Base-by-base conservation (phyloP, 1,140 invertebrate genomes). In the Dendroctonus ponderosae region DNA sequence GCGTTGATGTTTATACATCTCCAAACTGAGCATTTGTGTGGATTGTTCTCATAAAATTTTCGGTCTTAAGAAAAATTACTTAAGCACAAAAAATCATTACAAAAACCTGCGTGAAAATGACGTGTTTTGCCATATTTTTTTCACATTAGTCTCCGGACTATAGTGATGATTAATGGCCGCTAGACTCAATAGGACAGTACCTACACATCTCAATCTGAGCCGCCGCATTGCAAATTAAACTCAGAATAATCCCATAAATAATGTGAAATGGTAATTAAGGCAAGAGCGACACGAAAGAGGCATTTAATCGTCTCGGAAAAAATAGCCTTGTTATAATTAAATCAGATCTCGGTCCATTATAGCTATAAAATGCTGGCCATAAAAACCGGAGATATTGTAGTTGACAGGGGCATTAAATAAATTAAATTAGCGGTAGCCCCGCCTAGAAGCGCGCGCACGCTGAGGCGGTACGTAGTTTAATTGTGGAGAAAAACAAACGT, bases 371-470 rank as follows among this genome's bases (percentile, higher is more conserved):
- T 42, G 51, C n/a, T 54, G 6, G 44, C 46, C 56, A 64, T 64
- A 67, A 67, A 70, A 70, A 67, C 37, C 64, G 49, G 57, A 9
- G 57, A 58, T 63, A 64, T 48, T 66, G 50, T 48, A 44, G 65
- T 58, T 60, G 69, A 70, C 69, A 67, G 60, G 14, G 51, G 38
- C 52, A 70, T 70, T 67, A 70, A 66, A 62, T 54, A 56, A 53
- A 64, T 66, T 63, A 62, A 70, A 67, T 62, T 54, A 56, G 12
- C 12, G 5, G 9, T 6, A 14, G 57, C 62, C 57, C 54, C 72
- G 58, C 68, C 72, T 62, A 40, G 12, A 9, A 70, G 72, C 72
- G 72, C 67, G 64, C 72, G 72, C 72, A 73, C 15, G n/a, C n/a
- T 49, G 50, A 71, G 72, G 72, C 72, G 71, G 68, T 62, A 46